Evolutionary conservation across 1,140 invertebrate genomes (phyloP).

Genomic region (Procambarus clarkii): DNA sequence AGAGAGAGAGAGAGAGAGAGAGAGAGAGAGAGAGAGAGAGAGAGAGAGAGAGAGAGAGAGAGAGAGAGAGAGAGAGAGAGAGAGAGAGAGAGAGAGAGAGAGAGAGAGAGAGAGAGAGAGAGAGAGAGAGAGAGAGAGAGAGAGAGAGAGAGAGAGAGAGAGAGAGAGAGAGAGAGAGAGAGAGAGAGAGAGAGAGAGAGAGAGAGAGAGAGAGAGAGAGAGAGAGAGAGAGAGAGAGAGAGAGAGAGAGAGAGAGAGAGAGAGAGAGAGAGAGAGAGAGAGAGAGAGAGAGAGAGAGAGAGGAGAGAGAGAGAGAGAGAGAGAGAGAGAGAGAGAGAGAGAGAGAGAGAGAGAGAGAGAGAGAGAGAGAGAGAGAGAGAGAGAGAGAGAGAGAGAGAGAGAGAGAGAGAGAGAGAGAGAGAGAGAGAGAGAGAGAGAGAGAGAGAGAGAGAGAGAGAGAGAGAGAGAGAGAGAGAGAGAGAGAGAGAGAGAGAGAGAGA

Average conservation of each 20-base stretch:
- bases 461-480: background rate
- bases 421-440: constrained; percentile 4
- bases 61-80: background rate
- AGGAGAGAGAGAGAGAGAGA: background rate
- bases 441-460: background rate
- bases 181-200: background rate
- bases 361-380: too few species aligned
- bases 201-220: constrained; percentile 8
- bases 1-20: background rate
- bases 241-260: background rate
- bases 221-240: too few species aligned
- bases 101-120: too few species aligned
- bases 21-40: constrained; percentile 4
- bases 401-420: constrained; percentile 19
- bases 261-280: background rate
- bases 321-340: constrained; percentile 7
- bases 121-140: background rate
- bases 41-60: constrained; percentile 10
- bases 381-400: background rate
- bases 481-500: constrained; percentile 18
- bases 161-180: constrained; percentile 10
- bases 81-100: constrained; percentile 6
- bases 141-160: background rate
- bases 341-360: too few species aligned
- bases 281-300: constrained; percentile 14